Percentiles rank a stretch among this genome's conserved stretches.
Evolutionary conservation across 2,888 invertebrate species (phyloP).

Genomic region (Hyposoter didymator): DNA sequence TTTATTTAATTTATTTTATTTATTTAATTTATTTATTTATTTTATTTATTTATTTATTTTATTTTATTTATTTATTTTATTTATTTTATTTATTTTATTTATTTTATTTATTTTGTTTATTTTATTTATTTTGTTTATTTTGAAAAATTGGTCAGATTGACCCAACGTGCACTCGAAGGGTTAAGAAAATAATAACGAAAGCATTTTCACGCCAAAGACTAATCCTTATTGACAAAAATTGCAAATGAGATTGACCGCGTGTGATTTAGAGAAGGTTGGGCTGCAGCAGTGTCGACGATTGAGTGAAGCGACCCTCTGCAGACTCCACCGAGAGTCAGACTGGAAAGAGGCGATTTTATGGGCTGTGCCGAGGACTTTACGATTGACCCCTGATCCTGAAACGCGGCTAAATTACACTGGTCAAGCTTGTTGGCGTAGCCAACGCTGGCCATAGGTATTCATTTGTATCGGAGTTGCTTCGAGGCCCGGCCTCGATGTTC

Average conservation of each 20-base stretch:
- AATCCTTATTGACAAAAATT: not conserved
- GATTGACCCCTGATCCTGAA: slow-evolving; percentile 78
- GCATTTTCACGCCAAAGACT: not conserved
- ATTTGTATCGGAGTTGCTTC: slow-evolving; percentile 22
- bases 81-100: no score
- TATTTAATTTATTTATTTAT: no score
- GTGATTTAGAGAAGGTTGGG: not conserved
- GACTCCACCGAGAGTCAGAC: slow-evolving; percentile 23
- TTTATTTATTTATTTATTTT: no score
- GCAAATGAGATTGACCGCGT: not conserved
- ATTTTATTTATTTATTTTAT: no score
- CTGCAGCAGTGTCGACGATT: not conserved
- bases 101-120: no score
- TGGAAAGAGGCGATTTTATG: slow-evolving; percentile 71
- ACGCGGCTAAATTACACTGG: slow-evolving; percentile 78
- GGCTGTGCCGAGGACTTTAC: slow-evolving; percentile 74
- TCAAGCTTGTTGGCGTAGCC: slow-evolving; percentile 66
- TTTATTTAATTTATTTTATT: no score
- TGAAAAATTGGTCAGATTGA: no score
- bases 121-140: no score
- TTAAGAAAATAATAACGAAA: no score
- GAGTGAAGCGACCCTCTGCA: slow-evolving; percentile 15
- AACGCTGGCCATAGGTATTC: slow-evolving; percentile 20
- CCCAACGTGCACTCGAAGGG: no score
- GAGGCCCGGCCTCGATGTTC: slow-evolving; percentile 14